These are phyloP conservation scores for Salpingus planirostris DNA, from an alignment of 2,888 invertebrate species.

Conservation along the genomic window DNA sequence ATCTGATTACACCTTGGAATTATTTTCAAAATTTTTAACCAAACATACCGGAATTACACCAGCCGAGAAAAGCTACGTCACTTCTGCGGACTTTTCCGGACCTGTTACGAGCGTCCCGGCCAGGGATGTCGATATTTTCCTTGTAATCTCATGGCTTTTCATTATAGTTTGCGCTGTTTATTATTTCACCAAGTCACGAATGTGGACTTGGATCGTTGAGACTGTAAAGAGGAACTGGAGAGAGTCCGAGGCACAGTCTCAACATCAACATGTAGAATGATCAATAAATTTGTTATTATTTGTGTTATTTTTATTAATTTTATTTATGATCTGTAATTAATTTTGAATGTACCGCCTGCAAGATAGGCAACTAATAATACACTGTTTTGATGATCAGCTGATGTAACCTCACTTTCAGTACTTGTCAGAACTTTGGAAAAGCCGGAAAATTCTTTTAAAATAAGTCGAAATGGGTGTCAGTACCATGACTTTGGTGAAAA, in stretches of 20 bases:
- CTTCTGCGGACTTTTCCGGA: conserved; percentile 67
- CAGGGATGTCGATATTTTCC: conserved; percentile 69
- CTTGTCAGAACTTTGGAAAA: too few species aligned
- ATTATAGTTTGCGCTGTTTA: conserved; percentile 64
- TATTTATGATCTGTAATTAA: background rate
- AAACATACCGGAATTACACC: conserved; percentile 63
- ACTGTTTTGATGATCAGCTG: too few species aligned
- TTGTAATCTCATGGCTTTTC: conserved; percentile 79
- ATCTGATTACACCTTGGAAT: conserved; percentile 68
- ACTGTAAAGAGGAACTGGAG: conserved; percentile 79
- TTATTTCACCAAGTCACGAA: conserved; percentile 66
- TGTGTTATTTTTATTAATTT: conserved; percentile 5
- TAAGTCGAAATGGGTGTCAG: conserved; percentile 14
- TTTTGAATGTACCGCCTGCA: too few species aligned
- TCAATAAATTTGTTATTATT: conserved; percentile 1
- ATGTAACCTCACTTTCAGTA: too few species aligned
- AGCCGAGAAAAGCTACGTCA: conserved; percentile 56
- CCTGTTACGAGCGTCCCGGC: conserved; percentile 73
- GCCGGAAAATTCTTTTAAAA: too few species aligned
- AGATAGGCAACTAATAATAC: too few species aligned
- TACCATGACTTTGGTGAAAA: conserved; percentile 50
- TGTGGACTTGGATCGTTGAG: conserved; percentile 74
- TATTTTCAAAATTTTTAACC: conserved; percentile 68
- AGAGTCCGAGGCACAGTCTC: conserved; percentile 76
- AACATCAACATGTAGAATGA: conserved; percentile 57